Evolutionary conservation across 2,888 invertebrate genomes (phyloP).

Genomic region (Oligia latruncula): DNA sequence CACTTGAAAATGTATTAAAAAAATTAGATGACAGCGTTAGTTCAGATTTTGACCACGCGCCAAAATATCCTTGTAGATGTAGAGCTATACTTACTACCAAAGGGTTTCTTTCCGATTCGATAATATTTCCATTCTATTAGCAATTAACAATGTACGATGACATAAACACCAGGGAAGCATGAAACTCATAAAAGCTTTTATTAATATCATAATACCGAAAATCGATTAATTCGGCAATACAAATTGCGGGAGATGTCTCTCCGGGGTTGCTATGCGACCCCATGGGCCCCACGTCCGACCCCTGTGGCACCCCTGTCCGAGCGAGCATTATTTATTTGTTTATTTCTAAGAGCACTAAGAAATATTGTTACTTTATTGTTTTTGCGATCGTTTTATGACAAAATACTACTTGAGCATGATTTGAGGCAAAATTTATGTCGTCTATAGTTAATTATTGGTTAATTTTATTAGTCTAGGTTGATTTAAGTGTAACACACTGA

Average conservation of each 20-base stretch:
- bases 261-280: constrained; percentile 67
- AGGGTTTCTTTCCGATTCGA: neutral
- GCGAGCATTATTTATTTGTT: constrained; percentile 62
- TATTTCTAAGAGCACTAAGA: constrained; percentile 40
- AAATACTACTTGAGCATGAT: constrained; percentile 8
- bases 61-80: neutral
- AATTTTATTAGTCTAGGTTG: neutral
- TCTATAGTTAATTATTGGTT: neutral
- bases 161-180: constrained; percentile 21
- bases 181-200: constrained; percentile 43
- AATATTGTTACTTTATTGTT: constrained; percentile 33
- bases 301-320: constrained; percentile 43
- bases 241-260: constrained; percentile 50
- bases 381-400: constrained; percentile 18
- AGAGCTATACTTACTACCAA: neutral
- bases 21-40: neutral
- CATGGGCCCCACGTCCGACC: constrained; percentile 30
- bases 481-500: neutral
- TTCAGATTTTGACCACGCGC: neutral
- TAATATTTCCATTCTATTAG: neutral
- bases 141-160: neutral
- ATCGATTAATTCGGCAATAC: constrained; percentile 62
- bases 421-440: neutral
- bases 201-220: constrained; percentile 50
- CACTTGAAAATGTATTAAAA: neutral